Conservation (phyloP, 2,797 vertebrate species). For the Tauraco hartlaubi region DNA sequence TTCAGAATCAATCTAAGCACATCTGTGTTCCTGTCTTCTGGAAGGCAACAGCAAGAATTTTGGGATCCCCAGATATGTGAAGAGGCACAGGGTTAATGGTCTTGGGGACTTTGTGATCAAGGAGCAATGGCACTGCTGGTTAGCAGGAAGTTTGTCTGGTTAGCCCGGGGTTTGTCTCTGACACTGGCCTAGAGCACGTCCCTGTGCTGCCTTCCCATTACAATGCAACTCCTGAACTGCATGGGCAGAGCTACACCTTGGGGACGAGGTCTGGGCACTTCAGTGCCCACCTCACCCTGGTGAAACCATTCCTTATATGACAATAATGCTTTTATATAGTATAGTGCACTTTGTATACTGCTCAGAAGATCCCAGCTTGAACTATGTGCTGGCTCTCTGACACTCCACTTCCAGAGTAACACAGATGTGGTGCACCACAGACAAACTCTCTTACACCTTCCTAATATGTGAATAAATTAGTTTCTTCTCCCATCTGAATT, state of each 20-base stretch:
- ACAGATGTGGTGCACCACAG: background rate
- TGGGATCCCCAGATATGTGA: background rate
- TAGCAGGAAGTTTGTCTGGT: background rate
- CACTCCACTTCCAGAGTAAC: background rate
- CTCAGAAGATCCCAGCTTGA: background rate
- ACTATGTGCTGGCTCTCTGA: rapidly evolving
- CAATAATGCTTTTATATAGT: background rate
- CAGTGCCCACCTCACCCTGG: background rate
- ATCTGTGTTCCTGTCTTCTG: background rate
- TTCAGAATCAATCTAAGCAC: background rate
- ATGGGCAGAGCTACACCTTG: background rate
- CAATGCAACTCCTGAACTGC: background rate
- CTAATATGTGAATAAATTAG: background rate
- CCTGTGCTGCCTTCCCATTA: background rate
- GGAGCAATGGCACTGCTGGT: background rate
- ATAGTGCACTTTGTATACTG: background rate
- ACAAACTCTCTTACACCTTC: background rate
- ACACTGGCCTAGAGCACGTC: background rate
- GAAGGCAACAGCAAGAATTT: background rate
- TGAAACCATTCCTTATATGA: background rate
- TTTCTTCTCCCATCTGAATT: background rate
- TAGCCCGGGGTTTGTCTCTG: background rate
- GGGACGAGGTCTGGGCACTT: background rate
- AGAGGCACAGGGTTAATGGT: background rate
- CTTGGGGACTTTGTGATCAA: background rate